Conservation (phyloP, 2,797 vertebrate species). For the Poeciliopsis presidionis region DNA sequence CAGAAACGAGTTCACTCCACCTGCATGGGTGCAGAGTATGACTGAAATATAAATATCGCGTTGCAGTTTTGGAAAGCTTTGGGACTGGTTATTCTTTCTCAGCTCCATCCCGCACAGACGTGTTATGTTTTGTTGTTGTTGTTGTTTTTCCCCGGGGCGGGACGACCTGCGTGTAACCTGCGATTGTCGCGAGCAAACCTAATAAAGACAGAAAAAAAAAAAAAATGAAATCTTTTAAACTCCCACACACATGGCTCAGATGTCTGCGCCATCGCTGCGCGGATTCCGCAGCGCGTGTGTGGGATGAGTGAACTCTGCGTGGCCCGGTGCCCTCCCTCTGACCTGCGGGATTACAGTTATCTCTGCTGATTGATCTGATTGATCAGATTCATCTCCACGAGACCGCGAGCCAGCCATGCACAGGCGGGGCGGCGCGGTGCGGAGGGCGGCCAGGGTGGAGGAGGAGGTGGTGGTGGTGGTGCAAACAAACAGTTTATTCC, state of each 20-base stretch:
- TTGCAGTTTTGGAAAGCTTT: not conserved
- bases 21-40: not conserved
- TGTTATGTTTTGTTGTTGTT: not conserved
- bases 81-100: not conserved
- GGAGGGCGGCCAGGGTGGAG: not conserved
- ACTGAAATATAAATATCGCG: not conserved
- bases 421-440: not conserved
- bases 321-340: conserved; percentile 64
- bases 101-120: not conserved
- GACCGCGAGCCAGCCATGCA: conserved; percentile 48
- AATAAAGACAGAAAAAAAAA: not conserved
- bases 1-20: not conserved
- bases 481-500: conserved; percentile 31
- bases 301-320: conserved; percentile 69
- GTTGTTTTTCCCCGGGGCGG: too few species aligned
- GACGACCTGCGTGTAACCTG: not conserved
- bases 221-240: conserved; percentile 4
- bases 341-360: conserved; percentile 75
- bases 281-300: conserved; percentile 39
- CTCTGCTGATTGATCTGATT: conserved; percentile 78
- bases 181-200: not conserved
- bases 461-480: not conserved
- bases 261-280: conserved; percentile 48
- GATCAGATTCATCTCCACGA: conserved; percentile 71
- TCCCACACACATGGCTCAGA: conserved; percentile 7